phyloP scores from a whole-genome alignment of 1,140 invertebrate genomes.

The Macrobrachium nipponense region DNA sequence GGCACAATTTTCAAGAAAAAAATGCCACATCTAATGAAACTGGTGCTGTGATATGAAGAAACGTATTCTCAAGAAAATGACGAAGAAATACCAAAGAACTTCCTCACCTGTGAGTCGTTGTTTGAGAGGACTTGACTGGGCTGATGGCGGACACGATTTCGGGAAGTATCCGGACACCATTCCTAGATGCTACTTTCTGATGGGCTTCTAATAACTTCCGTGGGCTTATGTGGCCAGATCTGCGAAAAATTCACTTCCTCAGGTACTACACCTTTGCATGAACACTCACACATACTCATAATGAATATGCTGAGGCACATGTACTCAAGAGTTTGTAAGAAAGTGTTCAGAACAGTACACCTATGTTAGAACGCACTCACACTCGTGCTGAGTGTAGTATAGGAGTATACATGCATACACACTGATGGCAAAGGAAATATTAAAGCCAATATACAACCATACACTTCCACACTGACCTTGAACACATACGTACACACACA shows the following conservation, averaged over 20 bases:
- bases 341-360: no score
- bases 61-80: background rate
- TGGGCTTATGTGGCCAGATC: conserved; percentile 4
- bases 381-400: no score
- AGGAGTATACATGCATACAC: no score
- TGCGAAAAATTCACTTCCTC: background rate
- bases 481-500: background rate
- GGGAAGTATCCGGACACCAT: background rate
- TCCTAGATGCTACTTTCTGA: background rate
- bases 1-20: no score
- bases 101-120: conserved; percentile 2
- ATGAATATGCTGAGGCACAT: background rate
- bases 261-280: background rate
- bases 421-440: background rate
- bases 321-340: no score
- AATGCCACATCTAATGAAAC: no score
- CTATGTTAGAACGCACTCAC: no score
- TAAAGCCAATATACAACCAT: background rate
- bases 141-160: conserved; percentile 12
- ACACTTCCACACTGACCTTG: background rate
- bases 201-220: conserved; percentile 6
- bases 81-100: no score
- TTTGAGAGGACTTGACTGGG: background rate
- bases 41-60: no score
- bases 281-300: background rate